These are phyloP conservation scores for Achroia grisella DNA, from an alignment of 1,140 invertebrate species.

Conservation along the genomic window DNA sequence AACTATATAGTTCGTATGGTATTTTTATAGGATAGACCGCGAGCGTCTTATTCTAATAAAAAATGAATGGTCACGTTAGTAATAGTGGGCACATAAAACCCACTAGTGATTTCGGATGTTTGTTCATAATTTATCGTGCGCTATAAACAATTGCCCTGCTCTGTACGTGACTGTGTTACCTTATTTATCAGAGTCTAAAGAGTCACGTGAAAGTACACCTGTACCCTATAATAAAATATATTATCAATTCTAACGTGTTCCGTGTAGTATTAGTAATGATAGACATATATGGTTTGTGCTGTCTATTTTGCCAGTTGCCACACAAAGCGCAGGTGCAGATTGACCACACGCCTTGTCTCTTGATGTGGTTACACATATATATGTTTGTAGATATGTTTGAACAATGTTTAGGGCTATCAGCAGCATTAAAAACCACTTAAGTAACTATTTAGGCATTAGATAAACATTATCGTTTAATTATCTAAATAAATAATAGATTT, in stretches of 20 bases:
- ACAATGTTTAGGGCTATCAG: constrained; percentile 6
- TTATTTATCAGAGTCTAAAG: too few species aligned
- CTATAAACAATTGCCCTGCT: constrained; percentile 1
- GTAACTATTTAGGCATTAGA: neutral
- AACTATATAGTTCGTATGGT: too few species aligned
- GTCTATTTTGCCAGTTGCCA: constrained; percentile 40
- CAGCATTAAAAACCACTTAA: neutral
- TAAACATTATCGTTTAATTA: neutral
- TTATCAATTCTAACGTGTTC: too few species aligned
- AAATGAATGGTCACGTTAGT: too few species aligned
- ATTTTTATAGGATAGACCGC: too few species aligned
- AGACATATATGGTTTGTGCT: constrained; percentile 17
- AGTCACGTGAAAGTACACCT: too few species aligned
- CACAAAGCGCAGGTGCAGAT: constrained; percentile 40
- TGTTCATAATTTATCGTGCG: constrained; percentile 4
- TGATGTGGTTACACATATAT: constrained; percentile 24
- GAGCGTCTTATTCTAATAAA: too few species aligned
- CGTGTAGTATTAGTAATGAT: too few species aligned
- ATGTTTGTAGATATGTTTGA: neutral
- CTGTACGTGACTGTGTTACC: neutral
- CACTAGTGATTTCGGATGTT: constrained; percentile 6
- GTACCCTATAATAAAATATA: too few species aligned
- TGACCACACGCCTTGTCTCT: constrained; percentile 34
- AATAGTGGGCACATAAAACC: constrained; percentile 8
- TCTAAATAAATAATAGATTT: neutral